These are phyloP conservation scores for Camptogramma bilineatum DNA, from an alignment of 2,888 invertebrate species.

Conservation along the genomic window DNA sequence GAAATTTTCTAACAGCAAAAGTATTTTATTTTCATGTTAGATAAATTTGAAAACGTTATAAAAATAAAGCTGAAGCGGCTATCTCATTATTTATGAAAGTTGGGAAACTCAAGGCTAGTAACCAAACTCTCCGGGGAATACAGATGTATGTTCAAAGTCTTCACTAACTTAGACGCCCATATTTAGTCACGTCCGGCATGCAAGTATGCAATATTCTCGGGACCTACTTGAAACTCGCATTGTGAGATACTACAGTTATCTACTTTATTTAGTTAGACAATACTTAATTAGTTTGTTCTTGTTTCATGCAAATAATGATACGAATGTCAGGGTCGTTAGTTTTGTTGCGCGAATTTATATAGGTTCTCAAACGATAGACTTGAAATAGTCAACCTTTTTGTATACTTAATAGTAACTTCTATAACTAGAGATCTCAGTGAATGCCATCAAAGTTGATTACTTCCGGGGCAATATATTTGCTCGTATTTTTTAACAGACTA, in stretches of 20 bases:
- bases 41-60: not conserved
- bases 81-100: conserved; percentile 18
- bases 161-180: conserved; percentile 32
- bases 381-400: not conserved
- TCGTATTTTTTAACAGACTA: too few species aligned
- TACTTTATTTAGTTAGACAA: conserved; percentile 1
- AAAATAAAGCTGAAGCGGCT: conserved; percentile 2
- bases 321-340: not conserved
- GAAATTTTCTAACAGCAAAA: not conserved
- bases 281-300: conserved; percentile 19
- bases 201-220: conserved; percentile 37
- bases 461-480: not conserved
- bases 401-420: not conserved
- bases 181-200: conserved; percentile 42
- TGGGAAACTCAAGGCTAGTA: conserved; percentile 24
- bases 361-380: not conserved
- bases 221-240: conserved; percentile 1
- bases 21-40: not conserved
- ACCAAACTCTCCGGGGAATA: conserved; percentile 31
- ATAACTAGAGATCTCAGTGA: not conserved
- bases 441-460: not conserved
- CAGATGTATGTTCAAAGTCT: conserved; percentile 37
- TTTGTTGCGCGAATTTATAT: not conserved
- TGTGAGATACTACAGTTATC: conserved; percentile 15
- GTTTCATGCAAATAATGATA: conserved; percentile 4